phyloP scores from a whole-genome alignment of 2,888 invertebrate species.

The Mimas tiliae region DNA sequence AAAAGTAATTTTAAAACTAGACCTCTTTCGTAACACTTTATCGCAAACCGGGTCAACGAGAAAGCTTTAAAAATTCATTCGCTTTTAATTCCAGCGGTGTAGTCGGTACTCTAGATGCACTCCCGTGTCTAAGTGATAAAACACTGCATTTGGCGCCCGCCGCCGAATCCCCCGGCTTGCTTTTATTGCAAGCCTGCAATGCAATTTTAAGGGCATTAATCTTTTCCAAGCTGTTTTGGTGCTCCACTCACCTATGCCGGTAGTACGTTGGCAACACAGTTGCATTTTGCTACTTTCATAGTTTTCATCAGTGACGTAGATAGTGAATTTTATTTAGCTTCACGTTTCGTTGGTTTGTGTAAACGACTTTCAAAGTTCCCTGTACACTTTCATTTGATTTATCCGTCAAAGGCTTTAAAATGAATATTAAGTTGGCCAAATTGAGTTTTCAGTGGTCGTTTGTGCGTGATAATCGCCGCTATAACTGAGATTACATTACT shows the following conservation, averaged over 20 bases:
- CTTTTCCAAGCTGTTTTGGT: slow-evolving; percentile 70
- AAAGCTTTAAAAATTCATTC: slow-evolving; percentile 46
- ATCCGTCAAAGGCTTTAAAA: neutral
- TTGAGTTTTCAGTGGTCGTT: slow-evolving; percentile 36
- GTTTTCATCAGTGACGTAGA: slow-evolving; percentile 4
- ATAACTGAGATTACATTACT: slow-evolving; percentile 52
- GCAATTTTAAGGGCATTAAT: slow-evolving; percentile 82
- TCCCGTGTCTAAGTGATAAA: slow-evolving; percentile 65
- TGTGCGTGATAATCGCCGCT: slow-evolving; percentile 47
- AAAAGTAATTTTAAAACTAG: slow-evolving; percentile 28
- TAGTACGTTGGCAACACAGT: slow-evolving; percentile 28
- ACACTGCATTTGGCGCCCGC: slow-evolving; percentile 59
- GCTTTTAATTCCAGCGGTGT: slow-evolving; percentile 53
- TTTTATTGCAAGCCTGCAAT: slow-evolving; percentile 77
- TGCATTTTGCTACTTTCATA: slow-evolving; percentile 35
- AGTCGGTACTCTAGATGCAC: slow-evolving; percentile 36
- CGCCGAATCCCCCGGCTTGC: slow-evolving; percentile 60
- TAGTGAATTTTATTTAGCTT: slow-evolving; percentile 1
- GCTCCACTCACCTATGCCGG: slow-evolving; percentile 46
- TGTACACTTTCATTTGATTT: neutral
- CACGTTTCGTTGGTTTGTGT: neutral
- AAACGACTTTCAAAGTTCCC: neutral
- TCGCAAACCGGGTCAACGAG: slow-evolving; percentile 17
- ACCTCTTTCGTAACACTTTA: slow-evolving; percentile 8
- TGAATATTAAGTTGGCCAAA: slow-evolving; percentile 13